Percentiles rank a stretch among this genome's conserved stretches.
phyloP scores from a whole-genome alignment of 2,113 vertebrate species.

The Protobothrops mucrosquamatus region DNA sequence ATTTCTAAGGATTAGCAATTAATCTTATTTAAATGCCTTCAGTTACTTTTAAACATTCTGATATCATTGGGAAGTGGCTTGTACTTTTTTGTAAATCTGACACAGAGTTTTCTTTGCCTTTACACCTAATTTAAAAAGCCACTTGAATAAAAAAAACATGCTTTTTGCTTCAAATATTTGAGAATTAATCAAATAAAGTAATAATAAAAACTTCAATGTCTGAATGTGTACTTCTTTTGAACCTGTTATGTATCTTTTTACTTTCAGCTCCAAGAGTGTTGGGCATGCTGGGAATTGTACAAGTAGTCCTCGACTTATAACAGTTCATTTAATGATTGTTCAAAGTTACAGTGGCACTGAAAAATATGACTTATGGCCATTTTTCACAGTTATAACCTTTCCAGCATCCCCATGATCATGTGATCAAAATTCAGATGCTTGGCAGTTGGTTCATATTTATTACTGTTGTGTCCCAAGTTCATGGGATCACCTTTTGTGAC shows the following conservation, averaged over 20 bases:
- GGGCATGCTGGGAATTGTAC: too few relatives aligned
- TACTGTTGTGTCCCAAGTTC: too few relatives aligned
- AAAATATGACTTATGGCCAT: too few relatives aligned
- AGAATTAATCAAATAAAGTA: constrained; percentile 24
- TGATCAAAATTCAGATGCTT: too few relatives aligned
- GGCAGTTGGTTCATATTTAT: too few relatives aligned
- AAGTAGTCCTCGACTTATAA: too few relatives aligned
- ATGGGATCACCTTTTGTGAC: too few relatives aligned
- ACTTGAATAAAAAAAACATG: constrained; percentile 10
- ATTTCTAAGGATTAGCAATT: background rate
- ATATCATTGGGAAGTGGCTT: background rate
- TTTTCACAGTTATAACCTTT: too few relatives aligned
- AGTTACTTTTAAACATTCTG: background rate
- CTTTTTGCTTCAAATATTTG: constrained; percentile 10
- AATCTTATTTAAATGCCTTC: constrained; percentile 2
- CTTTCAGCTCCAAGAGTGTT: background rate
- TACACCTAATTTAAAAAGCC: background rate
- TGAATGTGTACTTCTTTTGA: background rate
- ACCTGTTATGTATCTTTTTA: background rate
- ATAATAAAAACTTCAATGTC: background rate
- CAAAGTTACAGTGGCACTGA: too few relatives aligned
- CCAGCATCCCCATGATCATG: too few relatives aligned
- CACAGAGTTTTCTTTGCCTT: constrained; percentile 1
- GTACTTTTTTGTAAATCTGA: background rate
- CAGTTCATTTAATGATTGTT: too few relatives aligned